phyloP scores from a whole-genome alignment of 2,113 vertebrate genomes.

The Hemichromis elongatus region DNA sequence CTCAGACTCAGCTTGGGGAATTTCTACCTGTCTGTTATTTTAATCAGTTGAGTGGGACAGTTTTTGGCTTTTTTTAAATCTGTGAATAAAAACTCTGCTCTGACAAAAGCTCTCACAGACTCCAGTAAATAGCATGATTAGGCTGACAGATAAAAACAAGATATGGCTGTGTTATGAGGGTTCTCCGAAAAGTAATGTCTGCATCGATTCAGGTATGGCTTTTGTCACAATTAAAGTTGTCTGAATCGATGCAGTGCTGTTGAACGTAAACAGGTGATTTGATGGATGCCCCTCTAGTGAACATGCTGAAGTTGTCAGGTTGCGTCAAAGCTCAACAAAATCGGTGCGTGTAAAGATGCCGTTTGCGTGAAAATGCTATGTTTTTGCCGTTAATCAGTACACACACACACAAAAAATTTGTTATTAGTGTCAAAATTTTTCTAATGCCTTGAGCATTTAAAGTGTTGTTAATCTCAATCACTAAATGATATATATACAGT shows the following conservation, averaged over 20 bases:
- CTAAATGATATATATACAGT: neutral
- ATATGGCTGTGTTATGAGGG: neutral
- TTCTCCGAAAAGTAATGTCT: neutral
- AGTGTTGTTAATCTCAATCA: neutral
- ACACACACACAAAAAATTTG: neutral
- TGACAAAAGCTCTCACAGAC: neutral
- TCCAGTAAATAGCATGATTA: neutral
- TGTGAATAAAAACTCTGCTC: neutral
- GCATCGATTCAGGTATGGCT: neutral
- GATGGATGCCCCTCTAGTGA: neutral
- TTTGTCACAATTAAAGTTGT: too few relatives aligned
- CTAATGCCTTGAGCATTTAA: neutral
- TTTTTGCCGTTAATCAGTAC: neutral
- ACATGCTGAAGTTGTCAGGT: neutral
- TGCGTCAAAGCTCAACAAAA: neutral
- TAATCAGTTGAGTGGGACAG: neutral
- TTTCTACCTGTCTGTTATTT: neutral
- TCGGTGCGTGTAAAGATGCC: neutral
- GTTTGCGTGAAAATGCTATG: neutral
- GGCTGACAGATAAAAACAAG: slow-evolving; percentile 1
- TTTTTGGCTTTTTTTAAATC: neutral
- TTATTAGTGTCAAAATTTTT: neutral
- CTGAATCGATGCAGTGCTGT: neutral
- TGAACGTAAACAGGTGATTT: neutral
- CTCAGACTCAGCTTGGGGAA: neutral